phyloP scores from a whole-genome alignment of 2,797 vertebrate genomes.

The Hyperoplus lanceolatus region DNA sequence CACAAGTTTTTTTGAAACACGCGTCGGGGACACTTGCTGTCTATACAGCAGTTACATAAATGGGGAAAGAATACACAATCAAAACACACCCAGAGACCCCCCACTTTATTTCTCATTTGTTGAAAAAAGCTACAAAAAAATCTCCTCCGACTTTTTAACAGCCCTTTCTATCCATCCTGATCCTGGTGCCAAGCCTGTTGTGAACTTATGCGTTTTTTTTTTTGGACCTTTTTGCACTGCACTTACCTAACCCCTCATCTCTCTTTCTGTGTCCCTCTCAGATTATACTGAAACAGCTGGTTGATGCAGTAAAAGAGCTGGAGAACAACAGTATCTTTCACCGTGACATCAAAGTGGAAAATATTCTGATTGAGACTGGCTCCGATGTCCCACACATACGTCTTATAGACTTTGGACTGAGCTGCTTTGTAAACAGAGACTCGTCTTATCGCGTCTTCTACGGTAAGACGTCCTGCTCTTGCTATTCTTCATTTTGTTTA shows the following conservation, averaged over 20 bases:
- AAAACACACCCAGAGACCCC: too few species aligned
- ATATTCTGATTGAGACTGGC: conserved; percentile 23
- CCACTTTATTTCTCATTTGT: too few species aligned
- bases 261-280: background rate
- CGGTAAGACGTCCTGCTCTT: background rate
- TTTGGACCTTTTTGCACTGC: background rate
- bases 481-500: background rate
- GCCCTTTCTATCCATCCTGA: too few species aligned
- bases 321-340: conserved; percentile 9
- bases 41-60: too few species aligned
- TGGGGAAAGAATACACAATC: too few species aligned
- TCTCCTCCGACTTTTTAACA: too few species aligned
- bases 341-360: conserved; percentile 38
- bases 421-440: conserved; percentile 16
- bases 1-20: too few species aligned
- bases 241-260: background rate
- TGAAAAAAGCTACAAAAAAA: too few species aligned
- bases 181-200: too few species aligned
- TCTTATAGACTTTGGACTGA: conserved; percentile 46
- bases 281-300: conserved; percentile 29
- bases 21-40: too few species aligned
- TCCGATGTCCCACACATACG: background rate
- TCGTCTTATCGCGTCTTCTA: background rate
- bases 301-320: conserved; percentile 3
- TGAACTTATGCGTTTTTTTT: too few species aligned